A percentile compares a stretch with the other conserved stretches of the same genome.
Conservation (phyloP, 2,113 vertebrate species). For the Saguinus midas region DNA sequence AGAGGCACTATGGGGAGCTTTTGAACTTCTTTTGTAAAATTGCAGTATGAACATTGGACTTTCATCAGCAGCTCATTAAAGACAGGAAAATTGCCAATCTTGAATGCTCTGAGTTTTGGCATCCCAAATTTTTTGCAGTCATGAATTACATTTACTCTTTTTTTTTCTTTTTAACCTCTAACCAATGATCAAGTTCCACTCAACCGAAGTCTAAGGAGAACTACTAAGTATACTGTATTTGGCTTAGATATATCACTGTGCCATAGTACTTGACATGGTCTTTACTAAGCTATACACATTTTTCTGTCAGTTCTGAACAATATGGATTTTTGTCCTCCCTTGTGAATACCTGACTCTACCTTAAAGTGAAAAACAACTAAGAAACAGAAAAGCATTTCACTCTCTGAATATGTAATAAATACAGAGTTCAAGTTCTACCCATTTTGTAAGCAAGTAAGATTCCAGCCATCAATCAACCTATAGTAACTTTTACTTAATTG, state of each 20-base stretch:
- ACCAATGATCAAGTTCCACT: background rate
- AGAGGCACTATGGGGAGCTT: background rate
- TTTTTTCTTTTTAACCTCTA: background rate
- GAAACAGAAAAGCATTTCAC: constrained; percentile 47
- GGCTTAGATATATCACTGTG: constrained; percentile 14
- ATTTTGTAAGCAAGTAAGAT: constrained; percentile 41
- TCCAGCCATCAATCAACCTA: background rate
- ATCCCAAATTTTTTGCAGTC: background rate
- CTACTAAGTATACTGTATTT: constrained; percentile 6
- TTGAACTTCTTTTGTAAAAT: background rate
- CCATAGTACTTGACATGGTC: background rate
- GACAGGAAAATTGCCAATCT: background rate
- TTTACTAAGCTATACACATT: constrained; percentile 38
- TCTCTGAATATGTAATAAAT: constrained; percentile 47
- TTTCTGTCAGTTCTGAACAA: constrained; percentile 57
- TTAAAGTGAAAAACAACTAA: constrained; percentile 66
- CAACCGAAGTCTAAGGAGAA: constrained; percentile 8
- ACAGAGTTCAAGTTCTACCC: background rate
- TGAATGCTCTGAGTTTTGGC: background rate
- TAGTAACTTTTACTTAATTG: constrained; percentile 42
- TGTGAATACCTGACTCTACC: constrained; percentile 44
- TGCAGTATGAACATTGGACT: background rate
- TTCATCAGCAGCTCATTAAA: background rate
- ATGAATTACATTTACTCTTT: background rate
- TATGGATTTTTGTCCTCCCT: background rate